A percentile compares a stretch with the other conserved stretches of the same genome.
Conservation (phyloP, 2,888 invertebrate species). For the Philopedon plagiatum region DNA sequence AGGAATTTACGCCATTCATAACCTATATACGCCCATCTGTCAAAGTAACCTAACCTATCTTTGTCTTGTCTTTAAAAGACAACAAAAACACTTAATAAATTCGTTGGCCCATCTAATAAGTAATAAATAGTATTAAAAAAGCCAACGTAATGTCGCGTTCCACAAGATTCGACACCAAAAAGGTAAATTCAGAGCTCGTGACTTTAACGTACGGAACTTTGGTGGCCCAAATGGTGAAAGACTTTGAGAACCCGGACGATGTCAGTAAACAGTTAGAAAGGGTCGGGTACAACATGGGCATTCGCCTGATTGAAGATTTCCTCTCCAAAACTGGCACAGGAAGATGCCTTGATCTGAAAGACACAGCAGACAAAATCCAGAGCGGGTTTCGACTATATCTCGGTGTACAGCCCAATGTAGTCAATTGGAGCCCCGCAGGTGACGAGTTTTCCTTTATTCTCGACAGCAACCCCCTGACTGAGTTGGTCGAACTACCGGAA, state of each 20-base stretch:
- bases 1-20: not conserved
- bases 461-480: conserved; percentile 95
- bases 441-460: conserved; percentile 98
- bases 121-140: no score
- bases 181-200: conserved; percentile 95
- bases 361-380: conserved; percentile 96
- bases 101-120: no score
- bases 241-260: conserved; percentile 96
- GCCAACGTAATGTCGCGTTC: conserved; percentile 76
- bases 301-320: conserved; percentile 97
- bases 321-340: conserved; percentile 91
- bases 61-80: not conserved
- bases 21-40: no score
- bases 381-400: conserved; percentile 87
- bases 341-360: conserved; percentile 94
- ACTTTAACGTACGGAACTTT: conserved; percentile 98
- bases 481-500: conserved; percentile 96
- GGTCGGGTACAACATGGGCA: conserved; percentile 98
- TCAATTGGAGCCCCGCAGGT: conserved; percentile 93
- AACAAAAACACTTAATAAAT: no score
- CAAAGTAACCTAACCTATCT: not conserved
- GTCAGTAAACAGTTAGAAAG: conserved; percentile 97
- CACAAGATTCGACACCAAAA: conserved; percentile 81
- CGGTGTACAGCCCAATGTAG: conserved; percentile 92
- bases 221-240: conserved; percentile 96